These are phyloP conservation scores for Lasius platythorax DNA, from an alignment of 2,888 invertebrate species.

Conservation along the genomic window DNA sequence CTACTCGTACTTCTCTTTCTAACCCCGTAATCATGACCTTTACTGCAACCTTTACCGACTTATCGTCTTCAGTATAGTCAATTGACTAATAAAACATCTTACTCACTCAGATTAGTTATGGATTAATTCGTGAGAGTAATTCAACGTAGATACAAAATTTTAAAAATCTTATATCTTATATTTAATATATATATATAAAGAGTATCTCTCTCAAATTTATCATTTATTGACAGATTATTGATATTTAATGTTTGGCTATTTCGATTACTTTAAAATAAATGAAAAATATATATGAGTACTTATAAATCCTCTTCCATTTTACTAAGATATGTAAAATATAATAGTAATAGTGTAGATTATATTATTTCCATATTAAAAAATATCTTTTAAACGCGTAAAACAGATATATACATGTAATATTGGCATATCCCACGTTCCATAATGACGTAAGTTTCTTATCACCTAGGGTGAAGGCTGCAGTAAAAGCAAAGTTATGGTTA, in stretches of 20 bases:
- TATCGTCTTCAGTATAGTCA: neutral
- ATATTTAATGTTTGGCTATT: neutral
- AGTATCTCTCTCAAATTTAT: neutral
- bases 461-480: conserved; percentile 42
- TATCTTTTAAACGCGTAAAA: neutral
- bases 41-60: conserved; percentile 74
- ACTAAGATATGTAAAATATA: neutral
- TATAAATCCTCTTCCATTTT: neutral
- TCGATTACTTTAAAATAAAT: neutral
- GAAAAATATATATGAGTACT: neutral
- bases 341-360: neutral
- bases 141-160: neutral
- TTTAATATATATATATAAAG: neutral
- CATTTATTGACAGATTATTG: neutral
- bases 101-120: neutral
- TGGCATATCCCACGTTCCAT: neutral
- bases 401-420: neutral
- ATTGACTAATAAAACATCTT: conserved; percentile 9
- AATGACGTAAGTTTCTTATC: conserved; percentile 34
- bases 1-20: neutral
- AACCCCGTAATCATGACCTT: conserved; percentile 67
- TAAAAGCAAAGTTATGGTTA: conserved; percentile 39
- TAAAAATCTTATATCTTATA: neutral
- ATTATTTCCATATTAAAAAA: neutral
- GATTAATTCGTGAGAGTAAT: neutral